Evolutionary conservation across 2,113 vertebrate species (phyloP).

Genomic region (Saiga tatarica): DNA sequence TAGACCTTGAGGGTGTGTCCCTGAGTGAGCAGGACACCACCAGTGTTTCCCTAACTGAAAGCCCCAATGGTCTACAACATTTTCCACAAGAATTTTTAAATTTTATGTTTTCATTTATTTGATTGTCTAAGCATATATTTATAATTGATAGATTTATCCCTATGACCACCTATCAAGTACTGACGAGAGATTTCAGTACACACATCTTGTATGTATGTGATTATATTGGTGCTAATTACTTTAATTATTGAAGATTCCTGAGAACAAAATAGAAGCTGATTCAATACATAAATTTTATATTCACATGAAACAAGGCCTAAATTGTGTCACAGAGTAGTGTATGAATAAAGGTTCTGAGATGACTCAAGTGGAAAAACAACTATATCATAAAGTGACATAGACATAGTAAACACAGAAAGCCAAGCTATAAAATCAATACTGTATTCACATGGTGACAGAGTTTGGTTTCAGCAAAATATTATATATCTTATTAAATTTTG

Average conservation of each 20-base stretch:
- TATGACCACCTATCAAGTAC: background rate
- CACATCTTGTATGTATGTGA: background rate
- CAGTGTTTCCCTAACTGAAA: background rate
- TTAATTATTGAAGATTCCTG: background rate
- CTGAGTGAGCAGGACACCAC: background rate
- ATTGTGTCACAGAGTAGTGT: background rate
- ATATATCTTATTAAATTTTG: background rate
- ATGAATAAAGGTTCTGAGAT: background rate
- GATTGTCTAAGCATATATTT: background rate
- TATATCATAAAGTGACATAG: background rate
- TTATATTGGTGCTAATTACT: background rate
- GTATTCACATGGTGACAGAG: background rate
- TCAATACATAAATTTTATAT: background rate
- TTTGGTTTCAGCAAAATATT: background rate
- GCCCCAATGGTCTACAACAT: background rate
- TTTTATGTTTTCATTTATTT: background rate
- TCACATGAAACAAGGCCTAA: background rate
- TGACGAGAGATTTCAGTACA: background rate
- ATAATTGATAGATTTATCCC: background rate
- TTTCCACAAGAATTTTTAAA: background rate
- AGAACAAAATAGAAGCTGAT: conserved; percentile 12
- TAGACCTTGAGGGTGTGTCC: background rate
- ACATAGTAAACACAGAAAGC: background rate
- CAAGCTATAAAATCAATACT: background rate
- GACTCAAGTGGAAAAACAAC: background rate